Base-by-base conservation (phyloP, 2,113 vertebrate genomes). In the Chaetops frenatus region DNA sequence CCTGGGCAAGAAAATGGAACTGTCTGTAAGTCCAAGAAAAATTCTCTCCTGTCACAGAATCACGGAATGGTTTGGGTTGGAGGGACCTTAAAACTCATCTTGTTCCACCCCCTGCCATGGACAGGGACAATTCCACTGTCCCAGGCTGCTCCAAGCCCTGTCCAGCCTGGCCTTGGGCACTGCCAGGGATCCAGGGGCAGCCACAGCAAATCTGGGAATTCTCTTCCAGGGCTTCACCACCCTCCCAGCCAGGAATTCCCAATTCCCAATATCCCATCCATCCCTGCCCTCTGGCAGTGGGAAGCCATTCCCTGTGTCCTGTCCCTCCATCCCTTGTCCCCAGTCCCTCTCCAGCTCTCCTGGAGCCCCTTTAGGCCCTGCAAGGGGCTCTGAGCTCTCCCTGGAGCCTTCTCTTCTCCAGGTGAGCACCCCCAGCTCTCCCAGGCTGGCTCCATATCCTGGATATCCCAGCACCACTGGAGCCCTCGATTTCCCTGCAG, bases 401-500 rank as follows among this genome's bases (percentile, higher is more conserved):
- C 58, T 48, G 48, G 57, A 57, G 3, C 25, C 47, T 72, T 50
- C 40, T 15, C 57, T 0, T 62, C 48, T 36, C 57, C 57, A 64
- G 31, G 8, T 2, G 50, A 2, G 0, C 31, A 31, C 1, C 0
- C 42, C 76, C 50, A 88, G 42, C 86, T 80, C 61, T 61, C 38
- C 61, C 53, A 89, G 38, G 20, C 69, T 35, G 60, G 5, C 33
- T 74, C 47, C 70, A 54, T 8, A 10, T 14, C 70, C 65, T 10
- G 0, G 6, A 5, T 48, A n/a, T 8, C 45, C 87, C 11, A 1
- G 62, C 40, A 16, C 35, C 1, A 1, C 54, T 9, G 20, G 40
- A 70, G 29, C 10, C 0, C 51, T 56, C 0, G 0, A 35, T 44
- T 83, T 71, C 22, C 71, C 76, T 44, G 0, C 47, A 16, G 0